Percentiles rank a stretch among this genome's conserved stretches.
Conservation (phyloP, 2,888 invertebrate species). For the Cylindroiulus punctatus region DNA sequence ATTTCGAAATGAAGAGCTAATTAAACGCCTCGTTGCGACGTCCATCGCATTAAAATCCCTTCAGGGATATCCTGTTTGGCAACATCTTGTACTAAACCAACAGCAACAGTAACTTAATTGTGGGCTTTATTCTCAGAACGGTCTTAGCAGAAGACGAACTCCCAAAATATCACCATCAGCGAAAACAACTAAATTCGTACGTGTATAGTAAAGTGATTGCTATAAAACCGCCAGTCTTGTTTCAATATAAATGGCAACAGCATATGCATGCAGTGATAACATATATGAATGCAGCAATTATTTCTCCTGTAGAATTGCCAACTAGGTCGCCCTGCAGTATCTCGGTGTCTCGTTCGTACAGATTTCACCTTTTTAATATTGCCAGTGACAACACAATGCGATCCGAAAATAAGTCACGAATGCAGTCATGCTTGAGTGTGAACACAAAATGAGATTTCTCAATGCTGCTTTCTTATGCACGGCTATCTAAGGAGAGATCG, state of each 20-base stretch:
- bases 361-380: neutral
- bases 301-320: constrained; percentile 21
- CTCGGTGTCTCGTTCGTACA: neutral
- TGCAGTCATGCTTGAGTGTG: neutral
- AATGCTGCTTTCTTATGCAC: neutral
- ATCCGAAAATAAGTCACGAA: neutral
- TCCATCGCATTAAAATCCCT: constrained; percentile 21
- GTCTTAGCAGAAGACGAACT: neutral
- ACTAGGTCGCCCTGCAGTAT: neutral
- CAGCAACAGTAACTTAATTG: neutral
- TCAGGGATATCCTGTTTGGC: neutral
- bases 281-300: neutral
- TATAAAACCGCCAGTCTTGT: neutral
- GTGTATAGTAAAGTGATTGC: neutral
- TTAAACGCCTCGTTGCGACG: neutral
- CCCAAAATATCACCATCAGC: neutral
- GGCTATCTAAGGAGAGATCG: neutral
- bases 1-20: neutral
- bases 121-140: neutral
- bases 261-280: neutral
- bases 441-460: constrained; percentile 12
- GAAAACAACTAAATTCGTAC: neutral
- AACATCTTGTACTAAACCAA: neutral
- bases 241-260: neutral
- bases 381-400: neutral